Percentiles rank a stretch among this genome's conserved stretches.
Conservation (phyloP, 64 coral and sea anemone genomes). For the Acropora tenuis region DNA sequence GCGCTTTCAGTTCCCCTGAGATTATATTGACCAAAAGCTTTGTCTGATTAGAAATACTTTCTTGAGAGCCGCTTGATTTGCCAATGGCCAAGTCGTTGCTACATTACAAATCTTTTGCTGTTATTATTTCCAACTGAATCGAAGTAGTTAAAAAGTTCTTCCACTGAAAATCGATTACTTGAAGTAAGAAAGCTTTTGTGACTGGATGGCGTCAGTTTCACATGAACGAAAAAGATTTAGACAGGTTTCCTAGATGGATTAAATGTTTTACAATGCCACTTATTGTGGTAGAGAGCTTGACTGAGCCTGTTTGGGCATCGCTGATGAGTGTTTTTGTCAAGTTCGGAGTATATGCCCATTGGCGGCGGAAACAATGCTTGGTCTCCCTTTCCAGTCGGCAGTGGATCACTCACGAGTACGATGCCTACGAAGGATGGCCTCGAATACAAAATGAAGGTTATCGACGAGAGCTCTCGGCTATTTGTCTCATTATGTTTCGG, state of each 20-base stretch:
- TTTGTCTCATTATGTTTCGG: too few relatives aligned
- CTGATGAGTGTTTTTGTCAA: conserved; percentile 7
- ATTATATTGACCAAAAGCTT: not conserved
- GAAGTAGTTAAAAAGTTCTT: not conserved
- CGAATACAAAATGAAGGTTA: too few relatives aligned
- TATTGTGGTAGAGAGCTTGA: not conserved
- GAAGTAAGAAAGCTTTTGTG: not conserved
- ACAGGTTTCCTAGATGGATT: not conserved
- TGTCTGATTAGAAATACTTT: not conserved
- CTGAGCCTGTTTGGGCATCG: conserved; percentile 9
- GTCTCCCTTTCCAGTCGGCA: not conserved
- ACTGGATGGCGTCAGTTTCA: conserved; percentile 4
- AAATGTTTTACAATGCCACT: conserved; percentile 21
- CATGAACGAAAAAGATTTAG: conserved; percentile 42
- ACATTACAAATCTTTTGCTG: not conserved
- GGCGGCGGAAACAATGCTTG: not conserved
- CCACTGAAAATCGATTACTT: not conserved
- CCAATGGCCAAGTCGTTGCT: not conserved
- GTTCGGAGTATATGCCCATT: not conserved
- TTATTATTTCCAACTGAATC: not conserved
- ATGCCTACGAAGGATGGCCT: too few relatives aligned
- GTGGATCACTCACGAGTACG: too few relatives aligned
- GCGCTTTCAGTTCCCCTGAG: not conserved
- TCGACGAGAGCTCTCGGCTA: too few relatives aligned
- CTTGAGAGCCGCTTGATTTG: not conserved